phyloP scores from a whole-genome alignment of 2,888 invertebrate genomes.

The Caenorhabditis sp. region DNA sequence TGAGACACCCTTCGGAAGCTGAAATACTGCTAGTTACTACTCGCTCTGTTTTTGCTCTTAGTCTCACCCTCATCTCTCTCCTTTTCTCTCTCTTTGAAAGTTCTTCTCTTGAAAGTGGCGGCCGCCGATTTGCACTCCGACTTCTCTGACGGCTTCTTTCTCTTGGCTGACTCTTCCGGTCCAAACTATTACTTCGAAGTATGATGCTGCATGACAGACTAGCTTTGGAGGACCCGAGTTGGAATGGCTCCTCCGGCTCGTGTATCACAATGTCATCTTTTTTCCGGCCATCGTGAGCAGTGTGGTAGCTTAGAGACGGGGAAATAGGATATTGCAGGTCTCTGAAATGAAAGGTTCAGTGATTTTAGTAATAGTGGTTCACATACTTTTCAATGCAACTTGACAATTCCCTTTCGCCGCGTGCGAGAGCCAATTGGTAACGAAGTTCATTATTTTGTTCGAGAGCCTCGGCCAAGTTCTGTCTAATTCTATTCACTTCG shows the following conservation, averaged over 20 bases:
- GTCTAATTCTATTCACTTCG: conserved; percentile 70
- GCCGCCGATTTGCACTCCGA: conserved; percentile 54
- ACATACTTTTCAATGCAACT: conserved; percentile 52
- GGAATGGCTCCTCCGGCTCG: conserved; percentile 58
- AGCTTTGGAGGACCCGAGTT: conserved; percentile 60
- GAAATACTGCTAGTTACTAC: background rate
- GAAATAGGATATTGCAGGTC: conserved; percentile 45
- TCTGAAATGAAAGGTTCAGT: conserved; percentile 30
- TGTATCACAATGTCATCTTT: conserved; percentile 62
- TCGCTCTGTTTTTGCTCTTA: background rate
- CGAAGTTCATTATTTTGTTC: conserved; percentile 61
- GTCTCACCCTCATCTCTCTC: conserved; percentile 47
- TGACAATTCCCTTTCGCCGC: conserved; percentile 75
- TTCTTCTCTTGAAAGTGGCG: conserved; percentile 50
- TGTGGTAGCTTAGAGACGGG: conserved; percentile 55
- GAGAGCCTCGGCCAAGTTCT: conserved; percentile 58
- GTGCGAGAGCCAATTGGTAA: conserved; percentile 71
- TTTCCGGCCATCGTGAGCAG: conserved; percentile 44
- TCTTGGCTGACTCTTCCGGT: conserved; percentile 37
- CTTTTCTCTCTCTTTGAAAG: conserved; percentile 45
- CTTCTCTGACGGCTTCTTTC: conserved; percentile 46
- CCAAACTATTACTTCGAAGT: conserved; percentile 53
- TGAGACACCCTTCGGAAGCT: conserved; percentile 50
- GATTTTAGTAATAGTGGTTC: background rate
- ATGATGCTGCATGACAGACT: conserved; percentile 58